phyloP scores from a whole-genome alignment of 2,888 invertebrate genomes.

The Camponotus fellah region DNA sequence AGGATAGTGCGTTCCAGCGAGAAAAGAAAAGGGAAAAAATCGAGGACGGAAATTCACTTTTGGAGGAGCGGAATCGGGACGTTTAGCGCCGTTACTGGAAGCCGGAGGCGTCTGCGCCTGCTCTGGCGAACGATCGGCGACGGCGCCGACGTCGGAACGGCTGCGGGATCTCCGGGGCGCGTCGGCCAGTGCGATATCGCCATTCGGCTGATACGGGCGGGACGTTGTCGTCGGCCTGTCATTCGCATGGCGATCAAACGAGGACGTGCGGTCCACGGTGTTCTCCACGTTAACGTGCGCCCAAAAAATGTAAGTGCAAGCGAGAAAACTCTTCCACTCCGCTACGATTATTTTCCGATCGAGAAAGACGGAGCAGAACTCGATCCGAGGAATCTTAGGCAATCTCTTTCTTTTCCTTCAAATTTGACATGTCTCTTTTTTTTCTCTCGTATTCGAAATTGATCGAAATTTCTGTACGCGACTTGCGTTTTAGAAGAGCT shows the following conservation, averaged over 20 bases:
- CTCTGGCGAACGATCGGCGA: slow-evolving; percentile 67
- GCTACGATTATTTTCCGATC: not conserved
- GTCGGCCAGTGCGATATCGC: slow-evolving; percentile 70
- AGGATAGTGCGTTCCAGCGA: not conserved
- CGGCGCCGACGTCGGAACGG: slow-evolving; percentile 32
- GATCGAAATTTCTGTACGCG: not conserved
- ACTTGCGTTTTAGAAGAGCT: slow-evolving; percentile 1
- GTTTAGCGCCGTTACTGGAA: slow-evolving; percentile 43
- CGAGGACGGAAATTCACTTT: slow-evolving; percentile 31
- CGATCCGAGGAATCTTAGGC: not conserved
- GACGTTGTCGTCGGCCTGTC: slow-evolving; percentile 21
- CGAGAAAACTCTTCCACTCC: not conserved
- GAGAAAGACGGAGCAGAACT: not conserved
- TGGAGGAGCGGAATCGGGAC: slow-evolving; percentile 15
- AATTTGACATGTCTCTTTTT: not conserved
- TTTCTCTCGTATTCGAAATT: not conserved
- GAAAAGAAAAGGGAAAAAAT: not conserved
- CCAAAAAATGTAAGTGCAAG: slow-evolving; percentile 28
- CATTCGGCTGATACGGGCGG: slow-evolving; percentile 70
- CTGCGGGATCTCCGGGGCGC: slow-evolving; percentile 37
- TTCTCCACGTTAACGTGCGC: slow-evolving; percentile 24
- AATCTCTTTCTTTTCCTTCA: not conserved
- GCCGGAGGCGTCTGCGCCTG: slow-evolving; percentile 63
- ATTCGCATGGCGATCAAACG: slow-evolving; percentile 22
- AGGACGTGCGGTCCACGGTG: not conserved